Conservation (phyloP, 2,113 vertebrate species). For the Sisor rabdophorus region DNA sequence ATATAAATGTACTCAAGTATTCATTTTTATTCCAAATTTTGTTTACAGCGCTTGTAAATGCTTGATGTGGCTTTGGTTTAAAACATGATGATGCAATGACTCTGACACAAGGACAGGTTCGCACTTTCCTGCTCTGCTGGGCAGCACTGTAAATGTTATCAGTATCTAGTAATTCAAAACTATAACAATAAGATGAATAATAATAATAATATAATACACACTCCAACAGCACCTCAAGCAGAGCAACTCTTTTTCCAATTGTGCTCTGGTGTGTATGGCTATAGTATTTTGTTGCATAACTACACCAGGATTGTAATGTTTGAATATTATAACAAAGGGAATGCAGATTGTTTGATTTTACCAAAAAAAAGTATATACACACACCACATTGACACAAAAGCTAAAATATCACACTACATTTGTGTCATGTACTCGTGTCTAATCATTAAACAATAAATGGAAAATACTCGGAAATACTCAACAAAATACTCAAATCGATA, state of each 20-base stretch:
- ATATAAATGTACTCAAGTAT: constrained; percentile 22
- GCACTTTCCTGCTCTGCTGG: constrained; percentile 25
- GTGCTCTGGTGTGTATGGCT: constrained; percentile 20
- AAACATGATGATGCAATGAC: neutral
- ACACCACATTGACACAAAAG: neutral
- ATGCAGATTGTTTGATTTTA: neutral
- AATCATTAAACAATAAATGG: constrained; percentile 1
- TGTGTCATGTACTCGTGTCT: constrained; percentile 8
- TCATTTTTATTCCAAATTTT: constrained; percentile 26
- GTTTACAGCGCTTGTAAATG: constrained; percentile 41
- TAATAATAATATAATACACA: neutral
- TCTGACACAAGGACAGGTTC: neutral
- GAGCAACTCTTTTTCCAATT: neutral
- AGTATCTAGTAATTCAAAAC: neutral
- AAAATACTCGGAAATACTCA: too few species aligned
- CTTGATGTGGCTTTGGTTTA: constrained; percentile 32
- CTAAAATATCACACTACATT: neutral
- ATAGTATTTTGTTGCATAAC: neutral
- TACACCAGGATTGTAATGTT: neutral
- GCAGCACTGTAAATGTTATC: neutral
- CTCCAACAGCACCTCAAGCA: constrained; percentile 1
- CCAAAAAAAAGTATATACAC: neutral
- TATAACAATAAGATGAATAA: neutral
- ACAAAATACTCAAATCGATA: neutral
- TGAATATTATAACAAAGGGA: constrained; percentile 20